Evolutionary conservation across 2,113 vertebrate genomes (phyloP), one percentile per base, ranked within the genome.

Genomic region (Salvelinus alpinus): DNA sequence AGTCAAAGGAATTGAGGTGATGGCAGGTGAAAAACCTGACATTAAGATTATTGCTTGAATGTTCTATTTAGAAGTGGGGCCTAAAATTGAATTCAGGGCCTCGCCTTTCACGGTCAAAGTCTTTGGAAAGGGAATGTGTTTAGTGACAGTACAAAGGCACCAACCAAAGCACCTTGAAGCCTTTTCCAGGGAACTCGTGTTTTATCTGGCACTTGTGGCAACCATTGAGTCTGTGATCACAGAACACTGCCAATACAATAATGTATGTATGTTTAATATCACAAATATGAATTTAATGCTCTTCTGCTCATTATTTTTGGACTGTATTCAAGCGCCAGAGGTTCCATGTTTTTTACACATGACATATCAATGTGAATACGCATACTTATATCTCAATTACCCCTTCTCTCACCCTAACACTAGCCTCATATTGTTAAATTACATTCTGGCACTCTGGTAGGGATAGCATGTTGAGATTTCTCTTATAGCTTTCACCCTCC

Each of bases 361-460:
- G 20, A 29, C 14, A n/a, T 70, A 20, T 67, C 44, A 54, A 54
- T 67, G 64, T 67, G 38, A 66, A 65, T 22, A 24, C 13, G 47
- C 20, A 48, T 65, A 44, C 67, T 8, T 9, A 24, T 38, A 38
- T 8, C 7, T 47, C 68, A 31, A 22, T 25, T n/a, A n/a, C 34
- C 34, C 8, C 20, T 9, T 18, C 14, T 66, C 44, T 38, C 51
- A 31, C 22, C 47, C 44, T 27, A 22, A 34, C n/a, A 51, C 68
- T 27, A 70, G 51, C 31, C 64, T 70, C 47, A 59, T 44, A 73
- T 62, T 11, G 54, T 75, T 66, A 25, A 71, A 66, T 79, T 74
- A 67, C 65, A 71, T 29, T 69, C 54, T 38, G 73, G 20, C 8
- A 29, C 27, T 67, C n/a, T 48, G 54, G 16, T 29, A 14, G 72